Percentiles rank a stretch among this genome's conserved stretches.
phyloP scores from a whole-genome alignment of 1,140 invertebrate species.

The Chionoecetes opilio region DNA sequence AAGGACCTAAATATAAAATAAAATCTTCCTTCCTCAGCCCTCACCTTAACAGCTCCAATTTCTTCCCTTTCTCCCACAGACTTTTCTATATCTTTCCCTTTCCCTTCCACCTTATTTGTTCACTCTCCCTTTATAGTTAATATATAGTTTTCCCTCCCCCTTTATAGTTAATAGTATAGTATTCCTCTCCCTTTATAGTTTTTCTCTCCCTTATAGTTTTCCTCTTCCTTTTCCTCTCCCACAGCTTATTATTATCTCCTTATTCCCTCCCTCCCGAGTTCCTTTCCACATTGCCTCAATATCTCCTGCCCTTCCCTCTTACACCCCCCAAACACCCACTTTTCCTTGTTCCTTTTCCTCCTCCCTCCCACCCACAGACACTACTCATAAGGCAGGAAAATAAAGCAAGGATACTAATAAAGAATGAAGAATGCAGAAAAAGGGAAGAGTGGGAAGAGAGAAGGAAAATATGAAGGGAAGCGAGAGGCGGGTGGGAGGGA shows the following conservation, averaged over 20 bases:
- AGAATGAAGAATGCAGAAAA: no score
- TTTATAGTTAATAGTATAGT: no score
- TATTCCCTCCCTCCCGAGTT: slow-evolving; percentile 58
- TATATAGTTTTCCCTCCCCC: background rate
- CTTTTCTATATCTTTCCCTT: background rate
- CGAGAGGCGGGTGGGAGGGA: background rate
- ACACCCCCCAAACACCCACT: no score
- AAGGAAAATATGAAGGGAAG: background rate
- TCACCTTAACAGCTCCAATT: no score
- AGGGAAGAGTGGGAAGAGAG: background rate
- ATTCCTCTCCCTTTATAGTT: background rate
- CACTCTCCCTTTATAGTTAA: background rate
- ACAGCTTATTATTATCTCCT: no score
- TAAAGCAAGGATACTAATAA: no score
- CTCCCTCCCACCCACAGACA: no score
- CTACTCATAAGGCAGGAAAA: no score
- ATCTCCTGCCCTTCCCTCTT: slow-evolving; percentile 21
- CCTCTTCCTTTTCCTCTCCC: slow-evolving; percentile 19
- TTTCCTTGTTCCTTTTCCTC: no score
- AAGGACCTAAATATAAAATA: no score
- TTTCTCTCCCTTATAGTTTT: slow-evolving; percentile 5
- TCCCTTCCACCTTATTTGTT: background rate
- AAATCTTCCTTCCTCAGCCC: no score
- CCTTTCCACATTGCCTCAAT: slow-evolving; percentile 58
- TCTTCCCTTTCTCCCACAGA: no score